A percentile compares a stretch with the other conserved stretches of the same genome.
Conservation (phyloP, 2,888 invertebrate genomes). For the Mesochorus sp. region DNA sequence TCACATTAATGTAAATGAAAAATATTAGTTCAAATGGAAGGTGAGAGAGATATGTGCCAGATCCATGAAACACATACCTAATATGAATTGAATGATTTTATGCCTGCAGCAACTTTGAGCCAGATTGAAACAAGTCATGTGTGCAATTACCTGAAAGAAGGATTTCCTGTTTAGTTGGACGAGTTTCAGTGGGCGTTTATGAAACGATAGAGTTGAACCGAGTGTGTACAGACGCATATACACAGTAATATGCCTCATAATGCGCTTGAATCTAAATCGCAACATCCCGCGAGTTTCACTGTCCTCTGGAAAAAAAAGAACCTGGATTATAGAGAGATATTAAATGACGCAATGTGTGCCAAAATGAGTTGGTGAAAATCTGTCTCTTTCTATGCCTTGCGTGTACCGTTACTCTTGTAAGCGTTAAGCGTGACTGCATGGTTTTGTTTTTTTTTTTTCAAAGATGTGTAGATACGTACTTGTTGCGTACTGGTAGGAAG, state of each 20-base stretch:
- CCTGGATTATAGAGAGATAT: conserved; percentile 20
- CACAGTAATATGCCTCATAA: conserved; percentile 6
- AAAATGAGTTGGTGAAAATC: conserved; percentile 17
- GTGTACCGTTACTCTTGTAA: conserved; percentile 2
- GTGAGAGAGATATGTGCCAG: background rate
- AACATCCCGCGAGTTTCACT: conserved; percentile 40
- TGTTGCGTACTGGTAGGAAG: conserved; percentile 42
- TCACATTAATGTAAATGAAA: no score
- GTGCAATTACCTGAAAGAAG: conserved; percentile 80
- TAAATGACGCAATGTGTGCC: conserved; percentile 44
- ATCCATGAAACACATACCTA: background rate
- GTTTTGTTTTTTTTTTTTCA: no score
- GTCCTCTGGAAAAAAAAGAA: conserved; percentile 28
- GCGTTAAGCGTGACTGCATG: conserved; percentile 12
- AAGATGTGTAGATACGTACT: conserved; percentile 6
- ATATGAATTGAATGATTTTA: conserved; percentile 40
- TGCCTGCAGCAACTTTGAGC: conserved; percentile 22
- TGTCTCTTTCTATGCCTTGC: background rate
- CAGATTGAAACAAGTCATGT: conserved; percentile 76
- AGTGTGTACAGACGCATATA: conserved; percentile 33
- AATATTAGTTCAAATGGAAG: no score
- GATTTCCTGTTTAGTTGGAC: conserved; percentile 81
- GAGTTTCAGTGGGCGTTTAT: conserved; percentile 62
- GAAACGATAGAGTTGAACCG: conserved; percentile 48
- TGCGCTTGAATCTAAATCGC: conserved; percentile 58